These are phyloP conservation scores for Folsomia manolachei DNA, from an alignment of 2,888 invertebrate species.

Conservation along the genomic window DNA sequence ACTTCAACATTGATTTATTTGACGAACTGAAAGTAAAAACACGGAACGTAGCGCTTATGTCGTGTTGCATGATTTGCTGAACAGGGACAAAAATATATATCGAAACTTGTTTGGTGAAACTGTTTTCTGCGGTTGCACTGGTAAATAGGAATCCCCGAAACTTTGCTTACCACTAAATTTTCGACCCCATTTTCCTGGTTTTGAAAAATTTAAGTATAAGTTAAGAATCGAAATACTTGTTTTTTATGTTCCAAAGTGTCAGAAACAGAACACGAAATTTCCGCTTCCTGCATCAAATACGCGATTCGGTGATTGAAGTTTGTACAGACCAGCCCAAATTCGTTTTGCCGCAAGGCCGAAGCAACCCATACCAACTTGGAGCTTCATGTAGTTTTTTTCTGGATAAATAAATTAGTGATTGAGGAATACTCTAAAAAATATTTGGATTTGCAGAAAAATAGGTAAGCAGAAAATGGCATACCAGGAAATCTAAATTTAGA, in stretches of 20 bases:
- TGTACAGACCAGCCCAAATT: too few species aligned
- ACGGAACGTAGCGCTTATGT: background rate
- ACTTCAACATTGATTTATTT: slow-evolving; percentile 2
- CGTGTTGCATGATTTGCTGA: background rate
- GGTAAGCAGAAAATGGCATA: too few species aligned
- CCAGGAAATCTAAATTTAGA: too few species aligned
- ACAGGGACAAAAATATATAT: background rate
- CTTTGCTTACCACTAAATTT: background rate
- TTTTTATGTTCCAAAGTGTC: slow-evolving; percentile 1
- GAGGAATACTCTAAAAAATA: too few species aligned
- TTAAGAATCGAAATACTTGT: slow-evolving; percentile 3
- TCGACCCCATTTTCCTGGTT: background rate
- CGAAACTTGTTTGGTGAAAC: background rate
- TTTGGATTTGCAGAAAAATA: too few species aligned
- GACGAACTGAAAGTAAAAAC: background rate
- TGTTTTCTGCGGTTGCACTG: too few species aligned
- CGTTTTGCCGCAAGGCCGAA: too few species aligned
- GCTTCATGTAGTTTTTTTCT: too few species aligned
- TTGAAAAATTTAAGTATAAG: background rate
- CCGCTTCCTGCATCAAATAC: background rate
- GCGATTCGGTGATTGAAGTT: slow-evolving; percentile 7
- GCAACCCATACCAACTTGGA: too few species aligned
- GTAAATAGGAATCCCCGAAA: background rate
- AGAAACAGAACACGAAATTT: slow-evolving; percentile 5
- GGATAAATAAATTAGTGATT: too few species aligned